Percentiles rank a stretch among this genome's conserved stretches.
Evolutionary conservation across 1,140 invertebrate species (phyloP).

Genomic region (Magallana ariakensis): DNA sequence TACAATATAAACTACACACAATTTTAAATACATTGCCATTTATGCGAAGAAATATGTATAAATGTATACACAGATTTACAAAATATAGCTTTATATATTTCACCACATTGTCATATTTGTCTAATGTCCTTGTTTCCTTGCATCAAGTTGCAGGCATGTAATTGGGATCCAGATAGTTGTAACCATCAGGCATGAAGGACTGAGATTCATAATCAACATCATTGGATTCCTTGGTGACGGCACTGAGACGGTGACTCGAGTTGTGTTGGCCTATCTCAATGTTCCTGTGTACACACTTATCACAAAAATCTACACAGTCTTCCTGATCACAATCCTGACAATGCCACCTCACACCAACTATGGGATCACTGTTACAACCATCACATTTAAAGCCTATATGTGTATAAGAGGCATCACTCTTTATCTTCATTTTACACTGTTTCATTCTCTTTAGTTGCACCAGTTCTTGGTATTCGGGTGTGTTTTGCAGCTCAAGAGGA

Average conservation of each 20-base stretch:
- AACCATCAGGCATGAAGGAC: conserved; percentile 70
- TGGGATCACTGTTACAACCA: conserved; percentile 85
- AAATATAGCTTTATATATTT: no score
- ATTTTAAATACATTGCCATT: no score
- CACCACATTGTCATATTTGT: no score
- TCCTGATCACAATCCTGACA: conserved; percentile 83
- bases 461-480: conserved; percentile 77
- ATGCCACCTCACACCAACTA: conserved; percentile 86
- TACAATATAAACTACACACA: no score
- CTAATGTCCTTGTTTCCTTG: background rate
- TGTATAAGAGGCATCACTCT: background rate
- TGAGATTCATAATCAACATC: conserved; percentile 77
- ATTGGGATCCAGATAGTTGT: conserved; percentile 80
- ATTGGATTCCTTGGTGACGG: conserved; percentile 54
- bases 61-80: no score
- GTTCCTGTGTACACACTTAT: conserved; percentile 76
- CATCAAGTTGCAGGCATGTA: conserved; percentile 79
- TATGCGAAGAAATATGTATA: no score
- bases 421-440: conserved; percentile 74
- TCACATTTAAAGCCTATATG: conserved; percentile 83
- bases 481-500: conserved; percentile 70
- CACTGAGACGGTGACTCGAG: conserved; percentile 74
- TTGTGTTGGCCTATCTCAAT: conserved; percentile 73
- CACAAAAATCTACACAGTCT: conserved; percentile 81
- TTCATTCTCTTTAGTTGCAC: conserved; percentile 80